Conservation (phyloP, 2,888 invertebrate species). For the Drosophila eohydei region DNA sequence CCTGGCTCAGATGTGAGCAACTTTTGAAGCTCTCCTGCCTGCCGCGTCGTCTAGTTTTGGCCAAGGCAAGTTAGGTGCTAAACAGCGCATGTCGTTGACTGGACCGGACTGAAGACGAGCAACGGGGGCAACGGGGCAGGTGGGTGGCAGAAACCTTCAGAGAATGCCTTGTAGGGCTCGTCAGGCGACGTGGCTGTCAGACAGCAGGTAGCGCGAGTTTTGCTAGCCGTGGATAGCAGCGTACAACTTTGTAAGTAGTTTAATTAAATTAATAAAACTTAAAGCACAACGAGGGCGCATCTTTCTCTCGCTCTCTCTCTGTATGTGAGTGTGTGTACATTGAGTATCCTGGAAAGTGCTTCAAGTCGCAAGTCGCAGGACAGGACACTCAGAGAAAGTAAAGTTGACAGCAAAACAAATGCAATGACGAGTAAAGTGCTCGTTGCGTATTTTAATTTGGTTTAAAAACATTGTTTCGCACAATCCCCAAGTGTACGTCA, state of each 20-base stretch:
- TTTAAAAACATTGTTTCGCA: conserved; percentile 80
- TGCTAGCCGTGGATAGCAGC: conserved; percentile 62
- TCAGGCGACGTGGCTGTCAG: conserved; percentile 27
- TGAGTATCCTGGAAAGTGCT: conserved; percentile 44
- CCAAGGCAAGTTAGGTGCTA: conserved; percentile 75
- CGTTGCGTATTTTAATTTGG: conserved; percentile 79
- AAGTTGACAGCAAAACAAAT: conserved; percentile 77
- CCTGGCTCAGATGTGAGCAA: conserved; percentile 17
- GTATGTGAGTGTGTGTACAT: conserved; percentile 12
- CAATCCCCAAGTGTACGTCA: conserved; percentile 76
- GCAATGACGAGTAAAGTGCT: conserved; percentile 77
- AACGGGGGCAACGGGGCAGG: neutral
- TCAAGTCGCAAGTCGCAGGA: conserved; percentile 54
- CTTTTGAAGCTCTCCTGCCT: conserved; percentile 32
- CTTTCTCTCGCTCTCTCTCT: conserved; percentile 19
- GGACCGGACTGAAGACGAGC: conserved; percentile 27
- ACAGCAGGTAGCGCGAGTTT: conserved; percentile 42
- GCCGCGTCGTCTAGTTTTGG: conserved; percentile 42
- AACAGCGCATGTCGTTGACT: conserved; percentile 72
- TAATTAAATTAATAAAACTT: conserved; percentile 81
- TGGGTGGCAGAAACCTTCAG: neutral
- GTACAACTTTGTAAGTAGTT: conserved; percentile 79
- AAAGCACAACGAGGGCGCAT: conserved; percentile 58
- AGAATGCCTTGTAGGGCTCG: conserved; percentile 30
- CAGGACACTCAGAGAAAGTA: conserved; percentile 71